These are phyloP conservation scores for Drosophila nr. fundita DNA, from an alignment of 2,888 invertebrate genomes.

Conservation along the genomic window DNA sequence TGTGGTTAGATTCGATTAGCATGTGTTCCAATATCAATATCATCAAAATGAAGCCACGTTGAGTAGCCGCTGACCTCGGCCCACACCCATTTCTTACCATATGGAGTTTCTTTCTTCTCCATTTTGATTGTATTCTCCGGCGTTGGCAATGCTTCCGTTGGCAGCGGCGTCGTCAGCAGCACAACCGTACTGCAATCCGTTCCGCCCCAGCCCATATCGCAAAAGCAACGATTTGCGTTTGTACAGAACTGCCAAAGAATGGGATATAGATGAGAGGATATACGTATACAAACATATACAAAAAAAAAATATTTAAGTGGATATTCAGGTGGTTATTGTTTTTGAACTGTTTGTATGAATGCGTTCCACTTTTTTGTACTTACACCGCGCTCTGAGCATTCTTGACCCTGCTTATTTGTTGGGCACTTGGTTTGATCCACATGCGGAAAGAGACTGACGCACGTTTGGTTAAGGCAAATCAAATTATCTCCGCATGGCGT, in stretches of 20 bases:
- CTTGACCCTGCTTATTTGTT: slow-evolving; percentile 93
- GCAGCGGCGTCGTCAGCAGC: slow-evolving; percentile 88
- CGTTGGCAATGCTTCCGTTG: slow-evolving; percentile 87
- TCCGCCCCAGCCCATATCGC: slow-evolving; percentile 94
- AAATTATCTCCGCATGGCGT: slow-evolving; percentile 96
- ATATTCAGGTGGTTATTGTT: slow-evolving; percentile 7
- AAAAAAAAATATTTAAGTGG: slow-evolving; percentile 21
- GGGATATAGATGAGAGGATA: slow-evolving; percentile 35
- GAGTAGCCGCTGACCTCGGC: slow-evolving; percentile 3
- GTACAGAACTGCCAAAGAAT: slow-evolving; percentile 91
- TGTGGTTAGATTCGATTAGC: slow-evolving; percentile 36
- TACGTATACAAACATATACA: neutral
- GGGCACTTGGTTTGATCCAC: slow-evolving; percentile 95
- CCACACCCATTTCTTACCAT: slow-evolving; percentile 89
- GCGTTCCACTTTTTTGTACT: slow-evolving; percentile 85
- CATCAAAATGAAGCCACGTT: slow-evolving; percentile 14
- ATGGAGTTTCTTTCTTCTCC: slow-evolving; percentile 96
- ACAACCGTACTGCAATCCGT: slow-evolving; percentile 93
- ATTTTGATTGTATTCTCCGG: slow-evolving; percentile 88
- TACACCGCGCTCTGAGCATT: slow-evolving; percentile 98
- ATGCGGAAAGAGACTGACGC: slow-evolving; percentile 93
- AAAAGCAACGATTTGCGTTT: slow-evolving; percentile 96
- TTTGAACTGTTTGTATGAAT: neutral
- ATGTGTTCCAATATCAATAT: slow-evolving; percentile 18
- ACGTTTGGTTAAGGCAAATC: slow-evolving; percentile 97